Conservation (phyloP, 1,140 invertebrate species). For the Mylabris phalerata region DNA sequence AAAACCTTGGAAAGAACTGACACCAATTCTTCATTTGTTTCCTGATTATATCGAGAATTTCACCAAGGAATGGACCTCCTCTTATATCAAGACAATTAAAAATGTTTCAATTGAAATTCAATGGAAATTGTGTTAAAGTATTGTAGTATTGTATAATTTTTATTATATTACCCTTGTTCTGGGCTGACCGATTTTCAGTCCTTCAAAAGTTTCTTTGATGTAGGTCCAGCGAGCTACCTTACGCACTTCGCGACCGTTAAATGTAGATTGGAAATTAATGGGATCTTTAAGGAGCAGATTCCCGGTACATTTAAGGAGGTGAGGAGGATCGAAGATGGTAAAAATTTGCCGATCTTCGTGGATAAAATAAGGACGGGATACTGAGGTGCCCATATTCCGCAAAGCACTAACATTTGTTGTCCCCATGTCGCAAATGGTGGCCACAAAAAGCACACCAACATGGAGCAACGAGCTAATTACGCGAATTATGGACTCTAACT, state of each 20-base stretch:
- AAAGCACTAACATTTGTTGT: slow-evolving; percentile 9
- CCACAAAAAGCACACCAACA: neutral
- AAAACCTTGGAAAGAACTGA: no score
- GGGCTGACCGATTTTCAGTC: neutral
- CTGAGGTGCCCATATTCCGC: neutral
- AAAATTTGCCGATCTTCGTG: neutral
- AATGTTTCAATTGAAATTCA: no score
- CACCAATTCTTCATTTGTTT: no score
- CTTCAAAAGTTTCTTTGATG: neutral
- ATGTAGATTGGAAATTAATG: neutral
- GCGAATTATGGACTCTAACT: neutral
- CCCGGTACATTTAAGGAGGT: neutral
- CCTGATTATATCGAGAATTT: no score
- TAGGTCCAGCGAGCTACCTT: neutral
- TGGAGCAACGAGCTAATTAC: neutral
- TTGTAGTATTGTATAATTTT: no score
- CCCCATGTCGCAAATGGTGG: slow-evolving; percentile 12
- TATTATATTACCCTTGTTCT: neutral
- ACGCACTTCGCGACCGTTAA: neutral
- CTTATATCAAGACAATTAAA: no score
- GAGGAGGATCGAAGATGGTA: neutral
- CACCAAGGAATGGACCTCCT: no score
- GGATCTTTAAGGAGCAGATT: neutral
- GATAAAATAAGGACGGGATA: neutral
- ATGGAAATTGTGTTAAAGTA: no score